Base-by-base conservation (phyloP, 2,888 invertebrate genomes). In the Apamea crenata region DNA sequence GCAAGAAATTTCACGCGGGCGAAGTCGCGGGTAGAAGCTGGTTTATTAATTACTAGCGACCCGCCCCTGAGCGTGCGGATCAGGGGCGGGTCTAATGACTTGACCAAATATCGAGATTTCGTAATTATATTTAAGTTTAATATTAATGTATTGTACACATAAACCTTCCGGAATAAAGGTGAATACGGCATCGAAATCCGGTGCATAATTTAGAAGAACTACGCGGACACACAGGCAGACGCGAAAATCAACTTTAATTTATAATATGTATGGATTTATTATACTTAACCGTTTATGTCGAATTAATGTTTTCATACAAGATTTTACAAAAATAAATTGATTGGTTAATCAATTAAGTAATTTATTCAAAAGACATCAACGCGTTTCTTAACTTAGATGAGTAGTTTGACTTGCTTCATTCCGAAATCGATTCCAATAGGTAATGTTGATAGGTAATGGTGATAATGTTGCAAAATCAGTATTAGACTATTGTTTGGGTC, bases 331-430 rank as follows among this genome's bases (percentile, higher is more conserved):
- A 53, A 53, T 29, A 25, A n/a, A 77, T 82, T 66, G 25, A 77
- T 71, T 77, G 29, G 2, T 29, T 2, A 67, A 71, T 78, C 53
- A 83, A 71, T 78, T 78, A 78, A 44, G 12, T 78, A 68, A 69
- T 81, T 56, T 32, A 81, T 82, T 80, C 77, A 77, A 81, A 81
- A 81, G 78, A 81, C 77, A 83, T 81, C 83, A 81, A 81, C 83
- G 83, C 83, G 83, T 83, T 81, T 71, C 67, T 16, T 10, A 53
- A 78, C 36, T 70, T 50, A 21, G 36, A 5, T 18, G 6, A 2
- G 56, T 47, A 40, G 0, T 12, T 8, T 3, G 50, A 63, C 12
- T 70, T 50, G 16, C 44, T n/a, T 18, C 32, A 83, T 70, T 61
- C 25, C 8, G n/a, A 79, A 68, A 79, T 59, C 44, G 25, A 32